Conservation (phyloP, 2,113 vertebrate species). For the Triplophysa dalaica region DNA sequence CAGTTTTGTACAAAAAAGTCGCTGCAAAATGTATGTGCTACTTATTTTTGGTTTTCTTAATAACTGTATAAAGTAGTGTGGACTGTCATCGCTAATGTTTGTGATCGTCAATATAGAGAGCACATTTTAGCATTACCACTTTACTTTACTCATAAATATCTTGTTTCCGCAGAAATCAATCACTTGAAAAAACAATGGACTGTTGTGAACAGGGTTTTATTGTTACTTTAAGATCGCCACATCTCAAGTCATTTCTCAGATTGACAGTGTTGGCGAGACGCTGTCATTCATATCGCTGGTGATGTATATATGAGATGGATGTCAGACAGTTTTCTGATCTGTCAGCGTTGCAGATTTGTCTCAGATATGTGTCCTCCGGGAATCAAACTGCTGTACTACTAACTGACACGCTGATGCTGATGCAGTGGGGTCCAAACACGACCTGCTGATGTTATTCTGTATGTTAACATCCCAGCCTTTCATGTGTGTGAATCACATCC, state of each 20-base stretch:
- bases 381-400: background rate
- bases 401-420: background rate
- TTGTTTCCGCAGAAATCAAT: no score
- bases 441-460: background rate
- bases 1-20: no score
- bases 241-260: slow-evolving; percentile 19
- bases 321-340: slow-evolving; percentile 33
- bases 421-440: background rate
- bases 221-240: background rate
- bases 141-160: no score
- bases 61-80: no score
- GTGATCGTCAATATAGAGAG: no score
- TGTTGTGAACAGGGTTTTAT: no score
- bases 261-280: slow-evolving; percentile 7
- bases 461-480: background rate
- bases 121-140: no score
- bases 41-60: no score
- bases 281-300: background rate
- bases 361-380: slow-evolving; percentile 14
- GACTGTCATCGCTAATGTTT: no score
- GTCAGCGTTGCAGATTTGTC: slow-evolving; percentile 28
- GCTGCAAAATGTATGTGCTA: no score
- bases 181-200: no score
- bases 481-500: background rate
- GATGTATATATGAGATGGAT: slow-evolving; percentile 33